A percentile compares a stretch with the other conserved stretches of the same genome.
These are phyloP conservation scores for Parascotia fuliginaria DNA, from an alignment of 2,888 invertebrate genomes.

Conservation along the genomic window DNA sequence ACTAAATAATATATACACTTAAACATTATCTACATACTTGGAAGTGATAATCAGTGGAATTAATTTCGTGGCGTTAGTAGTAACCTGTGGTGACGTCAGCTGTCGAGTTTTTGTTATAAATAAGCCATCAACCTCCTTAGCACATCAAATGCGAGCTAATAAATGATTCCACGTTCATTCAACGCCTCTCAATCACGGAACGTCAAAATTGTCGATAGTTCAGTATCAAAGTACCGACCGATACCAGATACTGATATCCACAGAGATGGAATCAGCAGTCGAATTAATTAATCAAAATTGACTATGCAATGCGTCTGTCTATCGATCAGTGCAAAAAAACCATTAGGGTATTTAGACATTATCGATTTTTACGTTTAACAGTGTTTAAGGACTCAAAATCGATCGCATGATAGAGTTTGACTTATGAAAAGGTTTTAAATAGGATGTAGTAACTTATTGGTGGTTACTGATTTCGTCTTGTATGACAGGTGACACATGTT, in stretches of 20 bases:
- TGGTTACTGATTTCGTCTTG: no score
- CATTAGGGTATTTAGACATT: no score
- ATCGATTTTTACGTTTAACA: no score
- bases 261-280: slow-evolving; percentile 20
- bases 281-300: neutral
- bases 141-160: neutral
- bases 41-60: neutral
- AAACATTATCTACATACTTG: neutral
- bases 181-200: slow-evolving; percentile 38
- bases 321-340: no score
- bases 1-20: no score
- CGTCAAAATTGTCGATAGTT: slow-evolving; percentile 38
- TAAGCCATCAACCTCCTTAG: neutral
- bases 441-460: no score
- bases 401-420: no score
- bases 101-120: neutral
- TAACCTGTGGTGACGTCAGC: neutral
- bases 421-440: no score
- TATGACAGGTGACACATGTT: no score
- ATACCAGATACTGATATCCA: slow-evolving; percentile 29
- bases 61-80: neutral
- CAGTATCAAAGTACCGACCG: slow-evolving; percentile 46
- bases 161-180: slow-evolving; percentile 25
- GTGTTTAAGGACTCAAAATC: no score
- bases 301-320: neutral